A percentile compares a stretch with the other conserved stretches of the same genome.
phyloP scores from a whole-genome alignment of 2,797 vertebrate genomes.

The Tenualosa ilisha region DNA sequence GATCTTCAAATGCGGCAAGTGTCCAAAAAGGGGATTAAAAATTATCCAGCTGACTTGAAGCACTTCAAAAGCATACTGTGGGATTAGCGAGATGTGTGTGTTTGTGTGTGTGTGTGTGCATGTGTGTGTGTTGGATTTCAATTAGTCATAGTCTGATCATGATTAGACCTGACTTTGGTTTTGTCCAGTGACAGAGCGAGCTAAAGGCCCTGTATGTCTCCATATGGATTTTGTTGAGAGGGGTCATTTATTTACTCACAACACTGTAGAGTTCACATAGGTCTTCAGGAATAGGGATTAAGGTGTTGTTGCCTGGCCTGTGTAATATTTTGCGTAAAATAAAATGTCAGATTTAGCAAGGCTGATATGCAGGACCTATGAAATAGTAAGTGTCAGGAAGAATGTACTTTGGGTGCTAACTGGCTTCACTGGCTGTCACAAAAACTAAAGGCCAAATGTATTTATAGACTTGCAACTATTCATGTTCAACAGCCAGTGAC shows the following conservation, averaged over 20 bases:
- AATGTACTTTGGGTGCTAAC: background rate
- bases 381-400: background rate
- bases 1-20: conserved; percentile 49
- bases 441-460: background rate
- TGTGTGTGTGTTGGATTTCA: conserved; percentile 55
- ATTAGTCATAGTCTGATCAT: conserved; percentile 47
- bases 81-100: conserved; percentile 47
- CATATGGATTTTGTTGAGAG: conserved; percentile 38
- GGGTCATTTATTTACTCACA: conserved; percentile 38
- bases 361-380: background rate
- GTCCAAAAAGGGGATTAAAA: conserved; percentile 57
- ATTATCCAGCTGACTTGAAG: conserved; percentile 57
- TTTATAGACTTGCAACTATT: background rate
- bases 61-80: conserved; percentile 58
- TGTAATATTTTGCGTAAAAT: conserved; percentile 33
- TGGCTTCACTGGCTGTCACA: background rate
- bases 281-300: background rate
- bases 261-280: conserved; percentile 33
- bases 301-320: conserved; percentile 22
- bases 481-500: background rate
- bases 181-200: conserved; percentile 33
- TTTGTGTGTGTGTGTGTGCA: background rate
- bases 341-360: background rate
- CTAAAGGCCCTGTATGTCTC: conserved; percentile 20
- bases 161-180: conserved; percentile 45